Conservation (phyloP, 2,888 invertebrate genomes). For the Digitonthophagus gazella region DNA sequence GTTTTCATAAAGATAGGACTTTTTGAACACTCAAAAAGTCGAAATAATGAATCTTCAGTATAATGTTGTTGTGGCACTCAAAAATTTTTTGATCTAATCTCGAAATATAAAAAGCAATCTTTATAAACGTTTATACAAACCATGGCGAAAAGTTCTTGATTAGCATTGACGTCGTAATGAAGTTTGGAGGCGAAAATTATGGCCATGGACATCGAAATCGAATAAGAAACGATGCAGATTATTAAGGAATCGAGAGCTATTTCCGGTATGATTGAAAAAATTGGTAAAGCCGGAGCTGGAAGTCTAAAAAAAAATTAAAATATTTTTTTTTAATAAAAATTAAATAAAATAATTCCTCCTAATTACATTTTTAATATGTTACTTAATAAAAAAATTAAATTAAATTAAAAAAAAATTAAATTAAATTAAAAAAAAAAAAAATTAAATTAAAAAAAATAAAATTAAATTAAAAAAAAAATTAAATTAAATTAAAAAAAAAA, state of each 20-base stretch:
- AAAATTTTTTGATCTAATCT: not conserved
- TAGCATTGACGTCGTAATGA: slow-evolving; percentile 72
- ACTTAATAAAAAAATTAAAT: not conserved
- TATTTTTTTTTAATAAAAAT: not conserved
- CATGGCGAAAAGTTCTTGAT: slow-evolving; percentile 73
- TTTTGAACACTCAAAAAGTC: no score
- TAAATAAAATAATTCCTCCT: not conserved
- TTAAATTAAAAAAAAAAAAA: not conserved
- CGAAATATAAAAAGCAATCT: no score
- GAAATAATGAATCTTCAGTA: no score
- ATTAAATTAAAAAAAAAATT: not conserved
- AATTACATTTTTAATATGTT: not conserved
- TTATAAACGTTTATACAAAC: slow-evolving; percentile 55
- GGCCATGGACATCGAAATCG: slow-evolving; percentile 78
- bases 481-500: not conserved
- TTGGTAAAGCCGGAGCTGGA: slow-evolving; percentile 63
- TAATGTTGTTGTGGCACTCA: not conserved
- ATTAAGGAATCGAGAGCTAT: slow-evolving; percentile 65
- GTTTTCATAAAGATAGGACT: no score
- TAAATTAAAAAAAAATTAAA: not conserved
- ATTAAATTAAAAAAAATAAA: not conserved
- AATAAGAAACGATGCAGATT: slow-evolving; percentile 75
- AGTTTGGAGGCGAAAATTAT: slow-evolving; percentile 73
- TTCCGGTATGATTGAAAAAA: slow-evolving; percentile 58
- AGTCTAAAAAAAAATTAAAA: slow-evolving; percentile 52